Conservation (phyloP, 2,888 invertebrate species). For the Ormia ochracea region DNA sequence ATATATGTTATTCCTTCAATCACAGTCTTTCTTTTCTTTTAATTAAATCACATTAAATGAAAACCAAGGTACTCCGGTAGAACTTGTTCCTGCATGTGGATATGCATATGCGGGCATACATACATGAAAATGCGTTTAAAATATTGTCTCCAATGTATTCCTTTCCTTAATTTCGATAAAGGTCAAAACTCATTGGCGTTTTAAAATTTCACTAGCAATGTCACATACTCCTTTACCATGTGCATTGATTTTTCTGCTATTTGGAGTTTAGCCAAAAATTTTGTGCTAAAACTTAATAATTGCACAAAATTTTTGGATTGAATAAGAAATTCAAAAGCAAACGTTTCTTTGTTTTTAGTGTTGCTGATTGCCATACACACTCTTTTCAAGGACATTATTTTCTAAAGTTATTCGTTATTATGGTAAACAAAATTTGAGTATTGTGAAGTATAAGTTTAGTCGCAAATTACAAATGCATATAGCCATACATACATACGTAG, state of each 20-base stretch:
- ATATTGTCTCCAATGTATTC: not conserved
- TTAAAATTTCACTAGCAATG: slow-evolving; percentile 49
- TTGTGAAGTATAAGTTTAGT: not conserved
- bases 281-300: slow-evolving; percentile 53
- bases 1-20: slow-evolving; percentile 35
- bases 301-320: slow-evolving; percentile 38
- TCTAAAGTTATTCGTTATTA: slow-evolving; percentile 21
- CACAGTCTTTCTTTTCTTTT: slow-evolving; percentile 31
- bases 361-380: slow-evolving; percentile 8
- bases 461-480: not conserved
- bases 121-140: not conserved
- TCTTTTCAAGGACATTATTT: slow-evolving; percentile 54
- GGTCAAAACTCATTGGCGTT: slow-evolving; percentile 46
- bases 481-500: not conserved
- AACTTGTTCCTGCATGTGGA: not conserved
- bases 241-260: slow-evolving; percentile 61
- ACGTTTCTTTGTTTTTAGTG: slow-evolving; percentile 14
- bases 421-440: not conserved
- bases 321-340: slow-evolving; percentile 29
- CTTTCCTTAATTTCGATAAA: slow-evolving; percentile 27
- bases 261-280: slow-evolving; percentile 57
- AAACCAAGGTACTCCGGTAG: slow-evolving; percentile 15
- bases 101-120: not conserved
- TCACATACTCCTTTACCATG: slow-evolving; percentile 51
- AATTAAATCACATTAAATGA: slow-evolving; percentile 1